Conservation (phyloP, 2,888 invertebrate genomes). For the Hyposoter didymator region DNA sequence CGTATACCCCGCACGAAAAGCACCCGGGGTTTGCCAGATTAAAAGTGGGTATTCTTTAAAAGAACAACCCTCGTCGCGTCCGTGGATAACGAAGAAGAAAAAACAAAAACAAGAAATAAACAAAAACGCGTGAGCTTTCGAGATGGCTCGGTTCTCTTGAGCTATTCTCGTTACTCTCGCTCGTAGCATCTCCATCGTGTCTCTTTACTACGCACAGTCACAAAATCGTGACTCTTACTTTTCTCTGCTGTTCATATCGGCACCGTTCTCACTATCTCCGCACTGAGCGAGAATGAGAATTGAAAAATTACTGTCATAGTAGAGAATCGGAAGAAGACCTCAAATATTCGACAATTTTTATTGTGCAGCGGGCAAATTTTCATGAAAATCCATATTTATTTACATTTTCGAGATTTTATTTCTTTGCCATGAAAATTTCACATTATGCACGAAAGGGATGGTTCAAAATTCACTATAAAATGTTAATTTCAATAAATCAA, state of each 20-base stretch:
- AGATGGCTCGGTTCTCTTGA: slow-evolving; percentile 27
- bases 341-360: no score
- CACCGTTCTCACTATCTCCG: background rate
- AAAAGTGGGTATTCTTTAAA: slow-evolving; percentile 79
- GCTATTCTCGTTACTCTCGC: background rate
- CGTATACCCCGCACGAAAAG: slow-evolving; percentile 69
- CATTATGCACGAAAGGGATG: no score
- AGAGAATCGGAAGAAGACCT: no score
- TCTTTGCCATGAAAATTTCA: no score
- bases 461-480: background rate
- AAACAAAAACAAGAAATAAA: background rate
- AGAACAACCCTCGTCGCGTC: slow-evolving; percentile 67
- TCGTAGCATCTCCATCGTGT: slow-evolving; percentile 13
- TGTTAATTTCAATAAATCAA: background rate
- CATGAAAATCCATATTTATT: no score
- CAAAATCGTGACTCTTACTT: background rate
- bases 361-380: no score
- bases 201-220: background rate
- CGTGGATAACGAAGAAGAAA: slow-evolving; percentile 35
- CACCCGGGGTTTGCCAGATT: slow-evolving; percentile 76
- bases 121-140: slow-evolving; percentile 27
- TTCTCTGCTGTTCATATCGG: background rate
- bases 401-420: no score
- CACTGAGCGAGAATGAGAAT: background rate
- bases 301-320: no score